Base-by-base conservation (phyloP, 1,140 invertebrate species). In the Drosophila erecta region DNA sequence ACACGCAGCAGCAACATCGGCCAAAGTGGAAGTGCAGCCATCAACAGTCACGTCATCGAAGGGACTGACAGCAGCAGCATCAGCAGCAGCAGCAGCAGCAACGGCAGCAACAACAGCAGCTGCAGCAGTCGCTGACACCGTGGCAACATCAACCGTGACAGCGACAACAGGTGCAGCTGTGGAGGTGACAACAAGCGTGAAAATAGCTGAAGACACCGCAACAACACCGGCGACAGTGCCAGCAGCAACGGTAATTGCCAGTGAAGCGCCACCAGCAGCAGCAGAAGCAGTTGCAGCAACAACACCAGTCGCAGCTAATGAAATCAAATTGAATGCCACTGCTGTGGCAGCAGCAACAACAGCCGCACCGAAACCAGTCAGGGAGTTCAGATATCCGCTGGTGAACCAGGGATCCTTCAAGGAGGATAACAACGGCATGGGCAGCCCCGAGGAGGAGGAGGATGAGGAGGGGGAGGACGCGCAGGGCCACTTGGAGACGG, bases 131-230 rank as follows among this genome's bases (percentile, higher is more conserved):
- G 20, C 44, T 14, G 20, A 46, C 44, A 24, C 44, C 7, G 20
- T 46, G 44, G 44, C 47, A 50, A 67, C 62, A 69, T 43, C 65
- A 65, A 65, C 64, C 57, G 37, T 57, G 17, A 43, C 62, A 30
- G 37, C 59, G 56, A 17, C 65, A 46, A 54, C 75, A 55, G 30
- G 37, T 20, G 24, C 50, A 49, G n/a, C 46, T 33, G 41, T 37
- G 30, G 47, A 69, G 24, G 24, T 6, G 33, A 41, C 40, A 64
- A 55, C 62, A 70, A 35, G 66, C 62, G 50, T 44, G 51, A 62
- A 71, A 60, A 22, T 58, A 47, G 46, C 71, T 57, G 15, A 22
- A 17, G 58, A 51, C 49, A 70, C 57, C n/a, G 43, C 76, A 40
- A 24, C 54, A 40, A 41, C 41, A 53, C 14, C 64, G 35, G 40